Evolutionary conservation across 2,797 vertebrate genomes (phyloP).

Genomic region (Lates japonicus): DNA sequence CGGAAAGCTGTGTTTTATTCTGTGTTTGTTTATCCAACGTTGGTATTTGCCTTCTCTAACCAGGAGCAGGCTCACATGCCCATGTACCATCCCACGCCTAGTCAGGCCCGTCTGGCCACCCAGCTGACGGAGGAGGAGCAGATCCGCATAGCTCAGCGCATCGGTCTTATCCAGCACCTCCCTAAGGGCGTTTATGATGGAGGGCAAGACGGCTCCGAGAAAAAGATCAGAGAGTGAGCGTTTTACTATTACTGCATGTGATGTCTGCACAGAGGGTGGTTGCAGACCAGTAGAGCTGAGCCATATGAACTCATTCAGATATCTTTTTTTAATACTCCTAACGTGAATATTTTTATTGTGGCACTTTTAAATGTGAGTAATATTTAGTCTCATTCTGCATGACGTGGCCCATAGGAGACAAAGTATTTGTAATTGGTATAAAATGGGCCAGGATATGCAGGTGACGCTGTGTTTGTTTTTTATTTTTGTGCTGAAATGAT

Average conservation of each 20-base stretch:
- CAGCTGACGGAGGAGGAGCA: conserved; percentile 94
- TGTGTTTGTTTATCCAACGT: neutral
- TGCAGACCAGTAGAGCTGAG: neutral
- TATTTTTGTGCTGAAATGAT: neutral
- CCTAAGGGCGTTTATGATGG: conserved; percentile 89
- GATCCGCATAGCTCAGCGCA: conserved; percentile 91
- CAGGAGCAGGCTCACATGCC: conserved; percentile 89
- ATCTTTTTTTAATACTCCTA: neutral
- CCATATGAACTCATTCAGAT: neutral
- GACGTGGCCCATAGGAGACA: neutral
- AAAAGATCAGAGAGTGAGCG: conserved; percentile 91
- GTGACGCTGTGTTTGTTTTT: neutral
- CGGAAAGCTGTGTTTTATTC: neutral
- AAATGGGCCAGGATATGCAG: too few species aligned
- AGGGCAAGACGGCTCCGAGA: conserved; percentile 87
- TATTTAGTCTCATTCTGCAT: neutral
- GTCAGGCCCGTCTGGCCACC: conserved; percentile 89
- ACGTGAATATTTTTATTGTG: neutral
- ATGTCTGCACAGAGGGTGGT: neutral
- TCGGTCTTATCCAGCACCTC: conserved; percentile 93
- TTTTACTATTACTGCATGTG: conserved; percentile 15
- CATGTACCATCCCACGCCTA: conserved; percentile 91
- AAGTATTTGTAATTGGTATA: neutral
- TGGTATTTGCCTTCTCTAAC: conserved; percentile 33
- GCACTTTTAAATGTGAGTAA: neutral